Conservation (phyloP, 2,888 invertebrate genomes). For the Dicycla oo region DNA sequence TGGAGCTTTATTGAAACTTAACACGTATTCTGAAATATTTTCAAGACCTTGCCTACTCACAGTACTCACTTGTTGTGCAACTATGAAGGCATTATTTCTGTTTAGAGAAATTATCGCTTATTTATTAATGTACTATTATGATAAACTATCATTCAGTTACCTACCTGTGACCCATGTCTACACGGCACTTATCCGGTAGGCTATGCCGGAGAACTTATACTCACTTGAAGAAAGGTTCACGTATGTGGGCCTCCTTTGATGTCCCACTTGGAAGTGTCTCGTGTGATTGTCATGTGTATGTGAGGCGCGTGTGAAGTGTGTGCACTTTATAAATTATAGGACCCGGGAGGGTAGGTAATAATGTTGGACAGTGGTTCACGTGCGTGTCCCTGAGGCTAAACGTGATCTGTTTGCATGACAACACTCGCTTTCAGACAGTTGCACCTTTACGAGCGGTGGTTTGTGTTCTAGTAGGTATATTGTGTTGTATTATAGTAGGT, state of each 20-base stretch:
- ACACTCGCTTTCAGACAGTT: not conserved
- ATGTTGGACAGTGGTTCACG: conserved; percentile 71
- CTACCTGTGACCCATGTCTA: not conserved
- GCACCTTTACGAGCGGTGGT: not conserved
- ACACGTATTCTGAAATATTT: too few relatives aligned
- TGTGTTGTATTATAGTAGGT: not conserved
- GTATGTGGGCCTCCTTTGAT: not conserved
- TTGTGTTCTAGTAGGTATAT: not conserved
- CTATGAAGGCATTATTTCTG: not conserved
- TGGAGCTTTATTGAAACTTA: not conserved
- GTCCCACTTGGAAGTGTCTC: not conserved
- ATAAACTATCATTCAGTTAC: not conserved
- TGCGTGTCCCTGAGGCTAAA: conserved; percentile 52
- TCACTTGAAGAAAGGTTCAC: not conserved
- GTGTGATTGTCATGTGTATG: not conserved
- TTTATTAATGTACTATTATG: not conserved
- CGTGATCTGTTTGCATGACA: conserved; percentile 69
- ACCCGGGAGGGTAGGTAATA: conserved; percentile 65
- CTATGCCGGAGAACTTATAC: not conserved
- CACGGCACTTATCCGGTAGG: not conserved
- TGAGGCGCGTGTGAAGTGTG: conserved; percentile 9
- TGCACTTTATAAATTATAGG: conserved; percentile 8
- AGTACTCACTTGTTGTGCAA: not conserved
- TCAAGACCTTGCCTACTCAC: not conserved
- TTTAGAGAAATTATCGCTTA: not conserved